Conservation (phyloP, 1,140 invertebrate species). For the Apis florea region DNA sequence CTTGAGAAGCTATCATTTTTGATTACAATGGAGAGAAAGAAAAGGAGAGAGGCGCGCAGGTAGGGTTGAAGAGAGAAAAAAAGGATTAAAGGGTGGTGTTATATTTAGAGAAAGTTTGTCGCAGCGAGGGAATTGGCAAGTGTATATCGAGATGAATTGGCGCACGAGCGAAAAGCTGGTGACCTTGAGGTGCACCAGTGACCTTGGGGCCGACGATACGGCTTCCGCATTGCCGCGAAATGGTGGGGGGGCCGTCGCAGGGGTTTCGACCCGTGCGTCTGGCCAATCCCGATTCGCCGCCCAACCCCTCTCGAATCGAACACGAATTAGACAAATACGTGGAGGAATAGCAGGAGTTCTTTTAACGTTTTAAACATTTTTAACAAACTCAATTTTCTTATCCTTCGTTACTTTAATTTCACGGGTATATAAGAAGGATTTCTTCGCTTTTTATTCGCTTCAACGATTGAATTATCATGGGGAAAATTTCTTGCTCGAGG, state of each 20-base stretch:
- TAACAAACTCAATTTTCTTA: no score
- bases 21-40: no score
- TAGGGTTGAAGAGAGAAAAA: background rate
- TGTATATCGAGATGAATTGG: slow-evolving; percentile 34
- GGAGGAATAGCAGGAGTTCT: no score
- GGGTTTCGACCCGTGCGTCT: slow-evolving; percentile 24
- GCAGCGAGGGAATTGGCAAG: slow-evolving; percentile 40
- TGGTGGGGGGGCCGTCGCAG: slow-evolving; percentile 41
- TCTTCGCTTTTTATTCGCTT: no score
- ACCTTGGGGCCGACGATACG: slow-evolving; percentile 32
- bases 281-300: slow-evolving; percentile 5
- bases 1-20: no score
- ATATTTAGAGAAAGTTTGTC: background rate
- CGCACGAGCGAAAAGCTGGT: slow-evolving; percentile 37
- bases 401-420: no score
- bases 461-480: no score
- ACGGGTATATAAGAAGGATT: no score
- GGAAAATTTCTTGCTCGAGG: no score
- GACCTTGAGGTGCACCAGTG: slow-evolving; percentile 39
- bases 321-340: background rate
- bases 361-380: no score
- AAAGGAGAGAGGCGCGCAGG: no score
- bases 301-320: slow-evolving; percentile 1
- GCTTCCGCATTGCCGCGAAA: slow-evolving; percentile 47
- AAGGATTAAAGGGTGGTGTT: background rate